phyloP scores from a whole-genome alignment of 2,888 invertebrate genomes.

The Girardia tigrina region DNA sequence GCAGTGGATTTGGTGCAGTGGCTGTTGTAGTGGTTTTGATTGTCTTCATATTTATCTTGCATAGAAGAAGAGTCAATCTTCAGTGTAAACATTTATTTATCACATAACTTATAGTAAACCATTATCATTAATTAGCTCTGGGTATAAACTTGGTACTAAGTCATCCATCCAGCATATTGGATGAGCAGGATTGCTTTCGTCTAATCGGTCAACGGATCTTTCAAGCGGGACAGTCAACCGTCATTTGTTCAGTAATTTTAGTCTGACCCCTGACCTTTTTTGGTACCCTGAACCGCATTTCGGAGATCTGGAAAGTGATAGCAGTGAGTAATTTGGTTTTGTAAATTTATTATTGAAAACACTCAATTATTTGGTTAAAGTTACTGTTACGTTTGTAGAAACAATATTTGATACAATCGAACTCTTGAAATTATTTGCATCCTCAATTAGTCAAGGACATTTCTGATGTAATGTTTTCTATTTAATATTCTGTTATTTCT shows the following conservation, averaged over 20 bases:
- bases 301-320: conserved; percentile 15
- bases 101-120: too few species aligned
- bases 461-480: too few species aligned
- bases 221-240: neutral
- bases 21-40: neutral
- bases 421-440: too few species aligned
- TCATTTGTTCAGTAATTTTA: neutral
- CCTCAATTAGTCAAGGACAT: too few species aligned
- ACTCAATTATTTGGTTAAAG: too few species aligned
- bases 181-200: neutral
- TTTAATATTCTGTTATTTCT: too few species aligned
- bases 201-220: neutral
- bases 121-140: neutral
- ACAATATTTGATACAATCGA: too few species aligned
- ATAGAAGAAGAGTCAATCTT: neutral
- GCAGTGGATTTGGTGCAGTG: neutral
- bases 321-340: too few species aligned
- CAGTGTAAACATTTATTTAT: neutral
- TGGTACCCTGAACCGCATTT: neutral
- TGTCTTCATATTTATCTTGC: neutral
- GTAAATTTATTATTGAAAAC: too few species aligned
- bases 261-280: neutral
- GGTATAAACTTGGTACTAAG: conserved; percentile 1
- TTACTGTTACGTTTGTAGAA: too few species aligned
- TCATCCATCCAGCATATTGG: neutral